Conservation (phyloP, 2,888 invertebrate species). For the Hemithea aestivaria region DNA sequence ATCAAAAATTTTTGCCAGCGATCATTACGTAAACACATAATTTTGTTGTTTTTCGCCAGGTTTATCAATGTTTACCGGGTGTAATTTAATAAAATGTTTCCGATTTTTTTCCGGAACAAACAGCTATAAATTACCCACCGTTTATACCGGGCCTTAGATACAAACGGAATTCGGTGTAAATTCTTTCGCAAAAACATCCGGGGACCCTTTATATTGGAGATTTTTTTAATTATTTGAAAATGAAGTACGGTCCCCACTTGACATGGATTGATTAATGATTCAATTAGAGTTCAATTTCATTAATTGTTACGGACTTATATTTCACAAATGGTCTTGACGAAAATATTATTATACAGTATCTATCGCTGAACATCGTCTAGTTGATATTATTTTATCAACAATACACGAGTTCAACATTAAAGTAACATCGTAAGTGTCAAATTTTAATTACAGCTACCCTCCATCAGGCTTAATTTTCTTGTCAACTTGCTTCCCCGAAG, state of each 20-base stretch:
- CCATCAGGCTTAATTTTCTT: constrained; percentile 21
- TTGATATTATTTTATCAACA: too few relatives aligned
- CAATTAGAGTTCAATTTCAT: constrained; percentile 32
- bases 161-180: constrained; percentile 19
- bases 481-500: constrained; percentile 24
- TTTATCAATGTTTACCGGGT: constrained; percentile 29
- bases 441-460: constrained; percentile 18
- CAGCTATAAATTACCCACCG: constrained; percentile 26
- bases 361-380: too few relatives aligned
- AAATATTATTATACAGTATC: too few relatives aligned
- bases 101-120: constrained; percentile 25
- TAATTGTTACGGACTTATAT: constrained; percentile 5
- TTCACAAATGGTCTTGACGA: neutral
- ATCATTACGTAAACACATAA: constrained; percentile 26
- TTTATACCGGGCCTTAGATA: constrained; percentile 26
- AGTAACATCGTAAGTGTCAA: neutral
- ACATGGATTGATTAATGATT: constrained; percentile 38
- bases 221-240: constrained; percentile 39
- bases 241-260: constrained; percentile 32
- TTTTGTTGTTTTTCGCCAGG: constrained; percentile 27
- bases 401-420: too few relatives aligned
- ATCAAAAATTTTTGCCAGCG: constrained; percentile 22
- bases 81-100: constrained; percentile 30
- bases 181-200: constrained; percentile 26
- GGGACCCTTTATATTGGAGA: constrained; percentile 35